Conservation (phyloP, 2,888 invertebrate genomes). For the Campoplex capitator region DNA sequence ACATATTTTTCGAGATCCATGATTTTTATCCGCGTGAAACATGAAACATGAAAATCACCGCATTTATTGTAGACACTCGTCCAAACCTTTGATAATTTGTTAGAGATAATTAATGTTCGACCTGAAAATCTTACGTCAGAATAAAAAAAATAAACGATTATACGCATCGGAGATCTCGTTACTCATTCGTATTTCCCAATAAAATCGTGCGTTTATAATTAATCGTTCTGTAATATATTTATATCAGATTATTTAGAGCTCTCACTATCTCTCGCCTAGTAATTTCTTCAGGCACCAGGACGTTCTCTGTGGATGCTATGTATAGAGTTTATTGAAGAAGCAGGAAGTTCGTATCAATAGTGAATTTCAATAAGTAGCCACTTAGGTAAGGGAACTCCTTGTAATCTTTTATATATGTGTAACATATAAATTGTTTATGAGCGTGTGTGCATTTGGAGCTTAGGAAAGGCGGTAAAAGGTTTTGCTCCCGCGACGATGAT, state of each 20-base stretch:
- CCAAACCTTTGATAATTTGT: background rate
- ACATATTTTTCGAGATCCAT: background rate
- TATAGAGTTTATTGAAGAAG: background rate
- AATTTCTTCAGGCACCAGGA: background rate
- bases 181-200: background rate
- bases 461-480: conserved; percentile 36
- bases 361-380: conserved; percentile 59
- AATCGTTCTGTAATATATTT: background rate
- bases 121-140: background rate
- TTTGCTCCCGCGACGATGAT: conserved; percentile 48
- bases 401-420: conserved; percentile 31
- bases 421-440: conserved; percentile 16
- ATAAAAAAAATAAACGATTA: too few relatives aligned
- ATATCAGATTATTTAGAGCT: background rate
- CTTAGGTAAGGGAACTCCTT: conserved; percentile 42
- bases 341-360: conserved; percentile 34
- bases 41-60: background rate
- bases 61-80: background rate
- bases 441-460: conserved; percentile 10
- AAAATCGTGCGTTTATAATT: background rate
- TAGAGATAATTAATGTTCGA: background rate
- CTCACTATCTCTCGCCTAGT: background rate
- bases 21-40: background rate
- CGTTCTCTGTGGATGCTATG: background rate
- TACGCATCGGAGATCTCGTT: too few relatives aligned